Evolutionary conservation across 2,888 invertebrate genomes (phyloP).

Genomic region (Eudemis profundana): DNA sequence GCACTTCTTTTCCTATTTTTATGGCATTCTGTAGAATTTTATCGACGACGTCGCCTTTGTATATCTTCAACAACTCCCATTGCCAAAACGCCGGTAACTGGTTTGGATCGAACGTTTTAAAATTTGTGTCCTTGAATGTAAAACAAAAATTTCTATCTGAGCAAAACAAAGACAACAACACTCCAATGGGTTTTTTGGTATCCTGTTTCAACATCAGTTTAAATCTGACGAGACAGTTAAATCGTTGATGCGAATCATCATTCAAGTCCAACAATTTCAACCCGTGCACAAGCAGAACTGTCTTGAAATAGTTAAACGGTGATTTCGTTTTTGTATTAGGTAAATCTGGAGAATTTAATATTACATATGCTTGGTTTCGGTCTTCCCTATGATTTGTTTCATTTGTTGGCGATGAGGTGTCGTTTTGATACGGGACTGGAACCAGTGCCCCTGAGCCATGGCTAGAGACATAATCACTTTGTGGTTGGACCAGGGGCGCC

Average conservation of each 20-base stretch:
- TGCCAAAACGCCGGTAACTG: slow-evolving; percentile 73
- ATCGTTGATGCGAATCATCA: slow-evolving; percentile 50
- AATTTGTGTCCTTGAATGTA: slow-evolving; percentile 60
- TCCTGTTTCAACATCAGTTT: slow-evolving; percentile 69
- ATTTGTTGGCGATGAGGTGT: background rate
- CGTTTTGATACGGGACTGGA: background rate
- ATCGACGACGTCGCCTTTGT: slow-evolving; percentile 27
- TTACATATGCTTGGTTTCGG: slow-evolving; percentile 51
- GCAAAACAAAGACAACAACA: slow-evolving; percentile 64
- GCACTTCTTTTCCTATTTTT: slow-evolving; percentile 24
- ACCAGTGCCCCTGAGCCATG: background rate
- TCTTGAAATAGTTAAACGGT: slow-evolving; percentile 69
- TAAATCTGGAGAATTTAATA: slow-evolving; percentile 66
- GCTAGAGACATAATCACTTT: background rate
- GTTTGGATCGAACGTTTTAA: slow-evolving; percentile 58
- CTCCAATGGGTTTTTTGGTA: slow-evolving; percentile 55
- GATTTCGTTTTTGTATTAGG: slow-evolving; percentile 69
- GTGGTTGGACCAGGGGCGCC: background rate
- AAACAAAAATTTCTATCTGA: slow-evolving; percentile 62
- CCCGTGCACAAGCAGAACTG: slow-evolving; percentile 63
- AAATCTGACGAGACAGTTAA: slow-evolving; percentile 66
- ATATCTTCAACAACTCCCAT: slow-evolving; percentile 58
- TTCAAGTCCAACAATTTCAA: slow-evolving; percentile 59
- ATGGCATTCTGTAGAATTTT: slow-evolving; percentile 36
- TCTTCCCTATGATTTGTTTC: background rate